Percentiles rank a stretch among this genome's conserved stretches.
phyloP scores from a whole-genome alignment of 2,888 invertebrate species.

The Heliconius erato region DNA sequence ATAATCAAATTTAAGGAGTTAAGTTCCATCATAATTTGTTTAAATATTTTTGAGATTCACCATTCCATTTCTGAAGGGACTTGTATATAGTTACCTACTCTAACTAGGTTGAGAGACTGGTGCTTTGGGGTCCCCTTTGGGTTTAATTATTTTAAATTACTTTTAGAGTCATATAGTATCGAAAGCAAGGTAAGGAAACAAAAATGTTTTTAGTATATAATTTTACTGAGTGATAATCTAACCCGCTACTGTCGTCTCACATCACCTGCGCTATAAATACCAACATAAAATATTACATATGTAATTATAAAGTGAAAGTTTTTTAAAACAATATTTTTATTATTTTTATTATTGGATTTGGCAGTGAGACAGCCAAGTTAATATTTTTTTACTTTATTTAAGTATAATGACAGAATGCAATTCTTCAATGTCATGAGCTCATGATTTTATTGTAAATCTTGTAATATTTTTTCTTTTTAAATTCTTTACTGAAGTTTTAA shows the following conservation, averaged over 20 bases:
- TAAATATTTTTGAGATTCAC: no score
- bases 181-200: no score
- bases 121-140: no score
- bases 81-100: no score
- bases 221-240: neutral
- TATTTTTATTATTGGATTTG: neutral
- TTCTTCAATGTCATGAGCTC: slow-evolving; percentile 13
- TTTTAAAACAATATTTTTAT: neutral
- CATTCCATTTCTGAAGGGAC: no score
- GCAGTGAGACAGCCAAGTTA: neutral
- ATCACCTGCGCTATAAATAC: neutral
- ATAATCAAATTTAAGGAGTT: no score
- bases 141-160: no score
- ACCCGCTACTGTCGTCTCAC: neutral
- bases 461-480: neutral
- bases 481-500: neutral
- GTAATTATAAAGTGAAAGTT: neutral
- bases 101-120: no score
- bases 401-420: neutral
- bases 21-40: no score
- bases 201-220: no score
- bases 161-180: no score
- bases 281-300: no score
- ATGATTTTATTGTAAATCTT: neutral
- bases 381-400: slow-evolving; percentile 9